phyloP scores from a whole-genome alignment of 23 tunicate genomes.

The Diplosoma virens region DNA sequence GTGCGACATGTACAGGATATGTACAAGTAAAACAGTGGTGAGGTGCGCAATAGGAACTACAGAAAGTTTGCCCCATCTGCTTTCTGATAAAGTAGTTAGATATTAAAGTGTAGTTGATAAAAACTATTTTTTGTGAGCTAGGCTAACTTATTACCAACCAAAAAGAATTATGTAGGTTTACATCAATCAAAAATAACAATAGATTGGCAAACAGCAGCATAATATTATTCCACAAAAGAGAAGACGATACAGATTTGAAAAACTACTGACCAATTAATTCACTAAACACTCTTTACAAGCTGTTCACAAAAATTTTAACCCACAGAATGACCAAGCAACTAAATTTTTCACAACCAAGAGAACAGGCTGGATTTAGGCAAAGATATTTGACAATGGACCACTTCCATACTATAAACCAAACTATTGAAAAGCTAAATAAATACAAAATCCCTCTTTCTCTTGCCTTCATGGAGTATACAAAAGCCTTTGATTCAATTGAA shows the following conservation, averaged over 20 bases:
- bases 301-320: background rate
- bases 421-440: background rate
- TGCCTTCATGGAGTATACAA: background rate
- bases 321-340: background rate
- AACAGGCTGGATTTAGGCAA: background rate
- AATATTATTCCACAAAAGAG: background rate
- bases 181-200: background rate
- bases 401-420: background rate
- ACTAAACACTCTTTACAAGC: background rate
- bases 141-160: too few species aligned
- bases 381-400: background rate
- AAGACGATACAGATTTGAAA: background rate
- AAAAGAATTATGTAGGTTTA: too few species aligned
- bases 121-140: too few species aligned
- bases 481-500: background rate
- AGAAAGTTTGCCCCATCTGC: too few species aligned
- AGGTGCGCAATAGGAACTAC: too few species aligned
- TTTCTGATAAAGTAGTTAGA: too few species aligned
- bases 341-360: background rate
- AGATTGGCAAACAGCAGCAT: slow-evolving; percentile 4
- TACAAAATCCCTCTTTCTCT: background rate
- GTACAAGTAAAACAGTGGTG: too few species aligned
- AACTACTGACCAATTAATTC: background rate
- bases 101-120: too few species aligned
- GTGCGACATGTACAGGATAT: too few species aligned